Evolutionary conservation across 2,797 vertebrate genomes (phyloP).

Genomic region (Cynopterus sphinx): DNA sequence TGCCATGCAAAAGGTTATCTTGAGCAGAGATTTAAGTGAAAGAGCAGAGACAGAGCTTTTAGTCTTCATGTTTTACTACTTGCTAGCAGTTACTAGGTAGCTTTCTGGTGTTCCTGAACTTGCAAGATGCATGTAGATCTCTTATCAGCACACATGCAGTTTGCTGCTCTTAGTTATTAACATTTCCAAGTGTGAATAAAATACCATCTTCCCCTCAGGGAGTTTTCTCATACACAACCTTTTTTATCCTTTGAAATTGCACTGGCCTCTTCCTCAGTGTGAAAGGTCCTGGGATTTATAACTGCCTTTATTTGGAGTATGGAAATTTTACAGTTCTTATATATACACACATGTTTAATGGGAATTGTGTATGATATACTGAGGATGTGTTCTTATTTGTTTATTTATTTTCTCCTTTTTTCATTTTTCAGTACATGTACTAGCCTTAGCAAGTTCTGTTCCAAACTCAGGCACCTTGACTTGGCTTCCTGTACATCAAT

Average conservation of each 20-base stretch:
- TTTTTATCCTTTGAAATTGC: not conserved
- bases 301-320: constrained; percentile 12
- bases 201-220: not conserved
- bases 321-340: constrained; percentile 13
- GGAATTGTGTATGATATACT: not conserved
- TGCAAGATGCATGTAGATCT: not conserved
- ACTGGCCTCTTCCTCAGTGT: not conserved
- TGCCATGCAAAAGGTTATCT: not conserved
- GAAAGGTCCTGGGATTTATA: not conserved
- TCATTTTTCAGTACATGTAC: constrained; percentile 92
- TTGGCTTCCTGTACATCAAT: constrained; percentile 98
- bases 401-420: not conserved
- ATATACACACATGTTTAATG: not conserved
- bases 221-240: not conserved
- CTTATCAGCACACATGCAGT: not conserved
- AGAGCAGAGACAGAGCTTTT: not conserved
- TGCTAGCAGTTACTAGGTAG: not conserved
- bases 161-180: not conserved
- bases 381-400: constrained; percentile 36
- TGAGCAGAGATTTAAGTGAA: constrained; percentile 9
- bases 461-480: constrained; percentile 97
- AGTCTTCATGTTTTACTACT: not conserved
- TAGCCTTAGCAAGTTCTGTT: constrained; percentile 99
- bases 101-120: not conserved
- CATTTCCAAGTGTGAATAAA: not conserved